Evolutionary conservation across 2,797 vertebrate species (phyloP), one percentile per base, ranked within the genome.

Genomic region (Podargus strigoides): DNA sequence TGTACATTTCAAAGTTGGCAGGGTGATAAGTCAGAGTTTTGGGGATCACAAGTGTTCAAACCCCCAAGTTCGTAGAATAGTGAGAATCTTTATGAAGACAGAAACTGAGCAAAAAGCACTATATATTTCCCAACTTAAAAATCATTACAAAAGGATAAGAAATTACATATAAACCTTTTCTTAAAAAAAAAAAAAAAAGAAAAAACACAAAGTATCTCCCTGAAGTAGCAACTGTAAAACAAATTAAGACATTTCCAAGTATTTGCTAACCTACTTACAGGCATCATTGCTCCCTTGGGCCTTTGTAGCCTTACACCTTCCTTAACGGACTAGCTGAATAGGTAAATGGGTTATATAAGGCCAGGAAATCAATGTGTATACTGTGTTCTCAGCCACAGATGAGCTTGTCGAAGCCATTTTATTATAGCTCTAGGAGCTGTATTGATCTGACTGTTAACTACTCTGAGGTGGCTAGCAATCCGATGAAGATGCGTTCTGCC

Each of bases 321-420:
- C 98, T 97, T 98, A 98, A 97, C 97, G 75, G 98, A 98, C 97
- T 96, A 97, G 98, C 98, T 98, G 98, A 98, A 98, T 98, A 98
- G 98, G 98, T 98, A 98, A 98, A 98, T 98, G 98, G 98, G 98
- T 98, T 98, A 97, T 95, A 98, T 98, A 97, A 98, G 98, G 97
- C 98, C 96, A 97, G 98, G 98, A 98, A 98, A 98, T 98, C 98
- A 98, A 98, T 98, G 98, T 96, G 97, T 97, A 97, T 97, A 96
- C 97, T 97, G 97, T 98, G 97, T 97, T 97, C 97, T 95, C 98
- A 97, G 97, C 97, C 97, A 97, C 97, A 97, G 97, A 98, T 97
- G 97, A 98, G 97, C 97, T 96, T 98, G 98, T 98, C 98, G 98
- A 98, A 98, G 98, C 96, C 96, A 96, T 98, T 98, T 98, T 98